Conservation (phyloP, 2,797 vertebrate genomes). For the Adelosebastes latens region DNA sequence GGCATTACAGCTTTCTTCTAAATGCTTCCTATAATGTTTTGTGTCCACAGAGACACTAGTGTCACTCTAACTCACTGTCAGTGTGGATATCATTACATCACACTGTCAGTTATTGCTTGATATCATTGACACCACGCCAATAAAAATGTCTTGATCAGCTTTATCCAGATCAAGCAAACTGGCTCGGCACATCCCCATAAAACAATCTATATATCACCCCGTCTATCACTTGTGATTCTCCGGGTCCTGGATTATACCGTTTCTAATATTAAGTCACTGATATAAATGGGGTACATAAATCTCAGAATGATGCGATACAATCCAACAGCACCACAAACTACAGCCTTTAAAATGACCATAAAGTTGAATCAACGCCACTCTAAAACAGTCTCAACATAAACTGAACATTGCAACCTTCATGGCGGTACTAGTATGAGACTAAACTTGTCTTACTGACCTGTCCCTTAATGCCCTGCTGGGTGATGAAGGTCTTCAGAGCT, state of each 20-base stretch:
- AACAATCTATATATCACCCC: background rate
- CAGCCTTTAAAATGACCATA: too few relatives aligned
- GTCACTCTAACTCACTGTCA: background rate
- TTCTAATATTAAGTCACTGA: background rate
- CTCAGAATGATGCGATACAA: background rate
- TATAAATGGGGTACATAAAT: background rate
- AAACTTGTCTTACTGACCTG: slow-evolving; percentile 84
- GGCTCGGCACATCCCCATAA: background rate
- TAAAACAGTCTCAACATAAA: background rate
- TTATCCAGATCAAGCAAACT: background rate
- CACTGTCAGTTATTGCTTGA: background rate
- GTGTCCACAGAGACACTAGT: background rate
- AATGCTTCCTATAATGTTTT: background rate
- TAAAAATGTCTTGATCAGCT: background rate
- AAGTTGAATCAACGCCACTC: too few relatives aligned
- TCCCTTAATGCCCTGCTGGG: slow-evolving; percentile 99
- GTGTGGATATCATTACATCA: background rate
- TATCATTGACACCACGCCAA: background rate
- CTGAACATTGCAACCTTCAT: background rate
- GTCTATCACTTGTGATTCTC: background rate
- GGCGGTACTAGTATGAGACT: background rate
- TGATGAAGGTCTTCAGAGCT: slow-evolving; percentile 99
- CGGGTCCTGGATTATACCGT: background rate
- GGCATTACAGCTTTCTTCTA: background rate
- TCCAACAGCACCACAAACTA: background rate